A percentile compares a stretch with the other conserved stretches of the same genome.
Conservation (phyloP, 2,113 vertebrate species). For the Pseudorasbora parva region DNA sequence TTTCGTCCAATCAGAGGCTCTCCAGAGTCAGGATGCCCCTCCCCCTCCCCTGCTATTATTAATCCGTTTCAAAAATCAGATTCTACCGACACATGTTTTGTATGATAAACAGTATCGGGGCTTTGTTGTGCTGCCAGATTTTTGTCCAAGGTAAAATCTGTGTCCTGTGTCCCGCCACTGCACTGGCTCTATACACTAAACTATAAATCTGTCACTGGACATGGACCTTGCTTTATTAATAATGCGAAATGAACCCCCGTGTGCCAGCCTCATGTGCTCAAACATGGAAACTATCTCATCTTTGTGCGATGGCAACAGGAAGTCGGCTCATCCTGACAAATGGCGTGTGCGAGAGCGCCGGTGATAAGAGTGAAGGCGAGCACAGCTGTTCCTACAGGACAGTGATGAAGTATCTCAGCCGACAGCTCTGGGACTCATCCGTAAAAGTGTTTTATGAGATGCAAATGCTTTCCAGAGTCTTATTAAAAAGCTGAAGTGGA, state of each 20-base stretch:
- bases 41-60: not conserved
- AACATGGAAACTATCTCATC: constrained; percentile 30
- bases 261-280: not conserved
- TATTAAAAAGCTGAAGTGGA: constrained; percentile 5
- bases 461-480: constrained; percentile 26
- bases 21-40: not conserved
- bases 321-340: constrained; percentile 28
- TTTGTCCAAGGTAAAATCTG: not conserved
- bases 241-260: not conserved
- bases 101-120: not conserved
- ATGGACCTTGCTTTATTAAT: constrained; percentile 10
- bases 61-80: not conserved
- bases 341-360: not conserved
- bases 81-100: not conserved
- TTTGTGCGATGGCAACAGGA: constrained; percentile 17
- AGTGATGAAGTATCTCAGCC: constrained; percentile 12
- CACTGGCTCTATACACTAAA: not conserved
- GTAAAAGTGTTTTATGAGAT: constrained; percentile 33
- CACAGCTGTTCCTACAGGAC: constrained; percentile 11
- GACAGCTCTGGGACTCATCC: constrained; percentile 15
- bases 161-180: not conserved
- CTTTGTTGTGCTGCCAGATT: not conserved
- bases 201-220: constrained; percentile 13
- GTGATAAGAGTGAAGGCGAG: constrained; percentile 7
- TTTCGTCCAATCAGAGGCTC: not conserved